A percentile compares a stretch with the other conserved stretches of the same genome.
Evolutionary conservation across 1,140 invertebrate genomes (phyloP).

Genomic region (Eupeodes corollae): DNA sequence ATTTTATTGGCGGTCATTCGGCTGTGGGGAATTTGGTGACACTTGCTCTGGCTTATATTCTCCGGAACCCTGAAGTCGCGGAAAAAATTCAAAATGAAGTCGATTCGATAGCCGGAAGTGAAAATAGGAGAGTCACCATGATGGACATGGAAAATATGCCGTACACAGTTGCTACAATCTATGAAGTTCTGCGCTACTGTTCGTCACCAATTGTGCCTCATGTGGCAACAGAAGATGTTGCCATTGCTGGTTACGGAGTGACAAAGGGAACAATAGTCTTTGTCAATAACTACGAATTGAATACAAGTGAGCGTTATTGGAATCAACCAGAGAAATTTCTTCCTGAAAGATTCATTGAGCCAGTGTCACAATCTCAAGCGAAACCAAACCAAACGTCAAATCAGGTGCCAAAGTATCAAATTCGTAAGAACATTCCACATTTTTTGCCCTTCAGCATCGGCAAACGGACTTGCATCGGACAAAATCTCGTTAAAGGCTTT

Average conservation of each 20-base stretch:
- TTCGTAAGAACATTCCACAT: constrained; percentile 48
- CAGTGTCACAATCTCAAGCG: neutral
- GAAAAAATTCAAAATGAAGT: constrained; percentile 57
- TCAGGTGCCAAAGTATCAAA: constrained; percentile 5
- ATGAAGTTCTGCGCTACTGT: constrained; percentile 65
- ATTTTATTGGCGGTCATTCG: constrained; percentile 77
- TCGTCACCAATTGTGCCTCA: constrained; percentile 86
- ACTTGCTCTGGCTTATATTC: constrained; percentile 58
- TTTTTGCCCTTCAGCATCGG: constrained; percentile 82
- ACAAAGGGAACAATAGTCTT: constrained; percentile 73
- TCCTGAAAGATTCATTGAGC: constrained; percentile 59
- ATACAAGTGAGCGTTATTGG: constrained; percentile 66
- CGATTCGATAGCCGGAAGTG: constrained; percentile 44
- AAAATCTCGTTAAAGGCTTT: constrained; percentile 67
- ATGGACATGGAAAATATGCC: constrained; percentile 58
- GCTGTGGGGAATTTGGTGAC: constrained; percentile 75
- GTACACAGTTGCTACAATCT: constrained; percentile 71
- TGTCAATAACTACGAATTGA: constrained; percentile 78
- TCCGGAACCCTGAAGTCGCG: constrained; percentile 50
- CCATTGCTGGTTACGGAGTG: constrained; percentile 60
- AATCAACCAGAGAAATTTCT: constrained; percentile 56
- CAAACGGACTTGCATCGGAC: constrained; percentile 77
- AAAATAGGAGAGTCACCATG: constrained; percentile 46
- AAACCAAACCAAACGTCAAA: neutral
- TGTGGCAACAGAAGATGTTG: constrained; percentile 65